Evolutionary conservation across 2,797 vertebrate species (phyloP).

Genomic region (Toxotes lorentzi): DNA sequence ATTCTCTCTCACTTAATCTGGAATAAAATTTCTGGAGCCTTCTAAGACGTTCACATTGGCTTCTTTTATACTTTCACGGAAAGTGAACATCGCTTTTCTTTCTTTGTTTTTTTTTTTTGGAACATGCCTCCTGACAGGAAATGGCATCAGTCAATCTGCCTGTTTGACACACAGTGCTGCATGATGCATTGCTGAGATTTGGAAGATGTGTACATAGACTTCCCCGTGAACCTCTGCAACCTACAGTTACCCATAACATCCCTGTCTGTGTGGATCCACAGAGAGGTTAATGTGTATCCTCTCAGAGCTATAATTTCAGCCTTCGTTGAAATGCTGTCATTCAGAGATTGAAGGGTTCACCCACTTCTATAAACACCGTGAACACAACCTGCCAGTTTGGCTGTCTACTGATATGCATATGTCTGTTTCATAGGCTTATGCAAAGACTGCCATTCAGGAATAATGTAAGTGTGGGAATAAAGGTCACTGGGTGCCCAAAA

Average conservation of each 20-base stretch:
- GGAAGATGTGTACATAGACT: conserved; percentile 5
- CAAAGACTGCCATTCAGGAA: conserved; percentile 15
- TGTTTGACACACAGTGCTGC: conserved; percentile 11
- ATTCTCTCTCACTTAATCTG: not conserved
- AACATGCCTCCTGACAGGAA: not conserved
- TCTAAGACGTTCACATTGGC: not conserved
- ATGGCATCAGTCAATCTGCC: conserved; percentile 12
- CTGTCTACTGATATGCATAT: conserved; percentile 47
- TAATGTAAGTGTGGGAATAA: conserved; percentile 7
- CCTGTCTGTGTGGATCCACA: conserved; percentile 37
- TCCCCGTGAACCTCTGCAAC: conserved; percentile 27
- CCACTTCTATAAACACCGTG: conserved; percentile 33
- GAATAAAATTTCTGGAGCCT: not conserved
- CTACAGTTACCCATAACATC: conserved; percentile 46
- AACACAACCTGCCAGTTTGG: conserved; percentile 43
- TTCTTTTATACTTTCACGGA: not conserved
- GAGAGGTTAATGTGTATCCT: conserved; percentile 55
- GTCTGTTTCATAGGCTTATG: conserved; percentile 28
- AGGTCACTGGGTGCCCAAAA: conserved; percentile 1
- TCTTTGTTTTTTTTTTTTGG: not conserved
- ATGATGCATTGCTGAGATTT: conserved; percentile 32
- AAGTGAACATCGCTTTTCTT: conserved; percentile 1
- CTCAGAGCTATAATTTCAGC: conserved; percentile 54
- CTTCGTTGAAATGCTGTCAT: conserved; percentile 60
- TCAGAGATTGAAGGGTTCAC: conserved; percentile 62